phyloP scores from a whole-genome alignment of 1,140 invertebrate genomes.

The Procambarus clarkii region DNA sequence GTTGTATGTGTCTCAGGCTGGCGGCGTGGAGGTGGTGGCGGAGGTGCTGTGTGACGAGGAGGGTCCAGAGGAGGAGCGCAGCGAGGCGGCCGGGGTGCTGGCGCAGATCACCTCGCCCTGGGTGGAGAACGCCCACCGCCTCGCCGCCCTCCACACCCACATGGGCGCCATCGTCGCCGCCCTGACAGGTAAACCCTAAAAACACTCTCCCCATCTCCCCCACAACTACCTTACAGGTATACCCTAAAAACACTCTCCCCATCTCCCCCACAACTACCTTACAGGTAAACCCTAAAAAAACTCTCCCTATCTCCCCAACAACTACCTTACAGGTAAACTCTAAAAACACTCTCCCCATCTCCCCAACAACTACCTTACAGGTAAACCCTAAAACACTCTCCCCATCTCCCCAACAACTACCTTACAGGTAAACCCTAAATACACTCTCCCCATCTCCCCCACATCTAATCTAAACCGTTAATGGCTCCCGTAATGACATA shows the following conservation, averaged over 20 bases:
- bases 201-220: constrained; percentile 31
- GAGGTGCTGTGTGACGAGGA: constrained; percentile 87
- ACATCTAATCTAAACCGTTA: neutral
- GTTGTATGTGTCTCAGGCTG: constrained; percentile 80
- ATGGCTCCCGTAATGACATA: neutral
- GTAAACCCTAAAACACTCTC: no score
- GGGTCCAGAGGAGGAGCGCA: constrained; percentile 82
- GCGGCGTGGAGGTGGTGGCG: constrained; percentile 79
- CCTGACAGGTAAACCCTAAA: constrained; percentile 78
- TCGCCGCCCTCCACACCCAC: constrained; percentile 80
- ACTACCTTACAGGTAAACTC: no score
- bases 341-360: no score
- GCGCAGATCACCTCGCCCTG: constrained; percentile 93
- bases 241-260: no score
- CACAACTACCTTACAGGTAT: no score
- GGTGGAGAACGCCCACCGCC: constrained; percentile 84
- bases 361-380: no score
- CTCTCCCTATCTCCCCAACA: neutral
- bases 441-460: neutral
- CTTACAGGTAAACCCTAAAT: neutral
- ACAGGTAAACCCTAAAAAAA: neutral
- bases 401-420: no score
- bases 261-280: neutral
- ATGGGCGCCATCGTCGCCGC: constrained; percentile 80
- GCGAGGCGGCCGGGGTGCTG: constrained; percentile 89